Conservation (phyloP, 2,797 vertebrate species). For the Notolabrus celidotus region DNA sequence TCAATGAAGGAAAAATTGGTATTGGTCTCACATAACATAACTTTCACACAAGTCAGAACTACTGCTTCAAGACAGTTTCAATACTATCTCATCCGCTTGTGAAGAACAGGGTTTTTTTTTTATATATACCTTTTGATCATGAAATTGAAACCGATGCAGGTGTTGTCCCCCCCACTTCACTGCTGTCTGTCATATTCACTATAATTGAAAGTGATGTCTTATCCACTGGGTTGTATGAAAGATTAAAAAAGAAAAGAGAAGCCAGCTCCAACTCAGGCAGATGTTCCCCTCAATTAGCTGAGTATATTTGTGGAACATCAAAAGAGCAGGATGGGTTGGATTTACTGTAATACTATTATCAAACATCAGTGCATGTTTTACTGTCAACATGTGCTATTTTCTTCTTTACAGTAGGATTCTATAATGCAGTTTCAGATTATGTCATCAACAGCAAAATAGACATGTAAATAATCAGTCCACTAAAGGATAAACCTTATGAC, state of each 20-base stretch:
- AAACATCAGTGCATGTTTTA: neutral
- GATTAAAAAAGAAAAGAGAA: slow-evolving; percentile 8
- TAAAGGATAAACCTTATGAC: neutral
- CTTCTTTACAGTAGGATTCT: neutral
- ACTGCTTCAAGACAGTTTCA: neutral
- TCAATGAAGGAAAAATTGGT: neutral
- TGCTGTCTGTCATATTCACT: neutral
- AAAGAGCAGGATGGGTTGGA: neutral
- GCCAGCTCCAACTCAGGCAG: neutral
- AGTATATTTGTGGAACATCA: neutral
- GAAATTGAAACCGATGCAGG: slow-evolving; percentile 56
- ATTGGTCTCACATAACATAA: neutral
- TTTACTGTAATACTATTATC: slow-evolving; percentile 3
- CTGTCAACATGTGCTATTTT: neutral
- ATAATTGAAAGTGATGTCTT: slow-evolving; percentile 40
- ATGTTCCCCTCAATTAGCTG: neutral
- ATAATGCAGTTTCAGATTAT: neutral
- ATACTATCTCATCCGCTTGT: neutral
- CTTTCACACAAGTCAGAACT: neutral
- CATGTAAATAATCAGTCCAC: no score
- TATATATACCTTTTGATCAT: slow-evolving; percentile 21
- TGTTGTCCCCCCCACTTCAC: slow-evolving; percentile 10
- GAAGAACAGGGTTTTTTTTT: neutral
- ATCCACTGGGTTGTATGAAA: slow-evolving; percentile 29
- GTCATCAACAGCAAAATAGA: neutral